Evolutionary conservation across 2,113 vertebrate genomes (phyloP).

Genomic region (Procavia capensis): DNA sequence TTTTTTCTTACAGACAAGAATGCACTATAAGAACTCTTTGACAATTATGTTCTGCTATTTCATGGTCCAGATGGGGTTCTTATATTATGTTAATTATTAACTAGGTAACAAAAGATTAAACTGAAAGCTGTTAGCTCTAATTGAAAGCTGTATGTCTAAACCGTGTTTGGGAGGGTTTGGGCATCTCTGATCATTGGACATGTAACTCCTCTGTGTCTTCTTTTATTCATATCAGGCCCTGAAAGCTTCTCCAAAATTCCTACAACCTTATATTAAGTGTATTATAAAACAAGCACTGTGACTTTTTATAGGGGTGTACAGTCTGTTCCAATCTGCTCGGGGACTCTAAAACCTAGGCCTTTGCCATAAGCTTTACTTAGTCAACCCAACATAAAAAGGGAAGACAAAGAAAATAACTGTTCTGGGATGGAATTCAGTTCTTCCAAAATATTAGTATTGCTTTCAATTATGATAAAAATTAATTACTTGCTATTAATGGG

Average conservation of each 20-base stretch:
- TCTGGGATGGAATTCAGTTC: conserved; percentile 60
- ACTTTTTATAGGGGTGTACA: conserved; percentile 34
- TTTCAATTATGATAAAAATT: conserved; percentile 71
- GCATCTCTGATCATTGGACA: background rate
- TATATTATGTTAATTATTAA: conserved; percentile 66
- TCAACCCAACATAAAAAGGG: background rate
- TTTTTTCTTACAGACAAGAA: conserved; percentile 21
- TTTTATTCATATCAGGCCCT: background rate
- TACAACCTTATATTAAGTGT: conserved; percentile 3
- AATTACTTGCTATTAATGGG: conserved; percentile 45
- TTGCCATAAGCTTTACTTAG: conserved; percentile 49
- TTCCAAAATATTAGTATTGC: conserved; percentile 60
- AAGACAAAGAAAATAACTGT: conserved; percentile 54
- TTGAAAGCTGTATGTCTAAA: conserved; percentile 59
- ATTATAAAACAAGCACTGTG: background rate
- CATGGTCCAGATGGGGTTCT: conserved; percentile 30
- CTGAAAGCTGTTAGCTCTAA: conserved; percentile 17
- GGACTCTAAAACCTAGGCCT: conserved; percentile 40
- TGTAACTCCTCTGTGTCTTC: background rate
- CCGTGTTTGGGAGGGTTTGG: conserved; percentile 37
- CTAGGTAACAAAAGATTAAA: conserved; percentile 45
- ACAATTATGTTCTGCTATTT: conserved; percentile 53
- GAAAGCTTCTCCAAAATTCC: background rate
- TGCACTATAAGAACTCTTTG: conserved; percentile 4
- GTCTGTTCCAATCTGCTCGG: background rate